Base-by-base conservation (phyloP, 2,888 invertebrate species). In the Himalopsyche tibetana region DNA sequence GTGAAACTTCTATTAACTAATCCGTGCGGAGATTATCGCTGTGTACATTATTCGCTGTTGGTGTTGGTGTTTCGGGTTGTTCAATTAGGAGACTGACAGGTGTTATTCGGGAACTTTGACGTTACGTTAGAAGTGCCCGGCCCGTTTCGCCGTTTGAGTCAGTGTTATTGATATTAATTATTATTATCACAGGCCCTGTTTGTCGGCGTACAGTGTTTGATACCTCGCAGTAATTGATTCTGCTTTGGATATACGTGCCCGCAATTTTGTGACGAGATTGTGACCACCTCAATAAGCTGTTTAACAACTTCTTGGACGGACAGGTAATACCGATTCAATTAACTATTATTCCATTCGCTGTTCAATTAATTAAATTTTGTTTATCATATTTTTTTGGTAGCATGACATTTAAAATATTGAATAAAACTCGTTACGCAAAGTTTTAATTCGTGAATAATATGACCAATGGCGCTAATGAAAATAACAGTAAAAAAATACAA, bases 161-260 rank as follows among this genome's bases (percentile, higher is more conserved):
- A 63, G 63, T 63, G 63, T 63, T 63, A 63, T 63, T 63, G 63
- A 63, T 63, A 63, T 63, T 63, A 63, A 63, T 63, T 63, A 63
- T 63, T 63, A 63, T 19, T 28, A 51, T 51, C 51, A 51, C 51
- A 51, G 63, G 63, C 19, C 63, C 28, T 63, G 63, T 63, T 63
- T 63, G 28, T 5, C 63, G 63, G 63, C 63, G 63, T 63, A n/a
- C 56, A 63, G 63, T 63, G 63, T 63, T 63, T 63, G 63, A 63
- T 63, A 63, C 2, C 28, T 63, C 63, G 28, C 63, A 63, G 63
- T 19, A 63, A 63, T 63, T 63, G 63, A 63, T 63, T 19, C 63
- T 63, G 63, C 28, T 63, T 63, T 63, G 63, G 63, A 63, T 63
- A 63, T 28, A 28, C 19, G 28, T 63, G 28, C 63, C 19, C 51